Evolutionary conservation across 2,888 invertebrate genomes (phyloP).

Genomic region (Sarcophaga caerulescens): DNA sequence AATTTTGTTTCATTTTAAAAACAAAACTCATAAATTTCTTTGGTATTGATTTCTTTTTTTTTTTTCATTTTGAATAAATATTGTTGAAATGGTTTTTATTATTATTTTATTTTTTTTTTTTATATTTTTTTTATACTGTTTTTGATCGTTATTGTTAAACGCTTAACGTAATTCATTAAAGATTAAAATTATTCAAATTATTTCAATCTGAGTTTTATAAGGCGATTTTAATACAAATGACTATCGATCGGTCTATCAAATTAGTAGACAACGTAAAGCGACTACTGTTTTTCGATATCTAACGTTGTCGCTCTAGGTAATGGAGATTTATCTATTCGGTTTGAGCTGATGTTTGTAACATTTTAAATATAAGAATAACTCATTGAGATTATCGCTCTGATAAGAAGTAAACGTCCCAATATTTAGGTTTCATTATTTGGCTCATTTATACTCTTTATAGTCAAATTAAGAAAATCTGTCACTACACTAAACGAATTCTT

Average conservation of each 20-base stretch:
- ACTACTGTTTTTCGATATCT: constrained; percentile 54
- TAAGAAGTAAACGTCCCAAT: too few species aligned
- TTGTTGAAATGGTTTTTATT: constrained; percentile 17
- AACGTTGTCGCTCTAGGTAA: too few species aligned
- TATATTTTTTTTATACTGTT: not conserved
- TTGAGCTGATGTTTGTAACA: constrained; percentile 45
- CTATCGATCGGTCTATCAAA: constrained; percentile 56
- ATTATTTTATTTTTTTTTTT: not conserved
- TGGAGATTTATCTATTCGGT: not conserved
- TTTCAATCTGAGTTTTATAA: constrained; percentile 60
- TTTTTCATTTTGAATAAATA: constrained; percentile 5
- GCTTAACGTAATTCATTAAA: constrained; percentile 59
- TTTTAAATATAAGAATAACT: not conserved
- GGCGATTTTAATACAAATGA: constrained; percentile 54
- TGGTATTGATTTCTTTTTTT: constrained; percentile 20
- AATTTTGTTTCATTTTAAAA: constrained; percentile 30
- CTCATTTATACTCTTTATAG: too few species aligned
- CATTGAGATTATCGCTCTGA: too few species aligned
- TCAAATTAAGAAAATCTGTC: too few species aligned
- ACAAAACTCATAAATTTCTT: constrained; percentile 38
- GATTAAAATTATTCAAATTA: constrained; percentile 62
- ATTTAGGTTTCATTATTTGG: too few species aligned
- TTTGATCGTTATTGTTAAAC: constrained; percentile 32
- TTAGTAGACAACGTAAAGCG: constrained; percentile 48
- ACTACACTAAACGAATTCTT: too few species aligned